Percentiles rank a stretch among this genome's conserved stretches.
Evolutionary conservation across 2,113 vertebrate species (phyloP).

Genomic region (Spilogale gracilis): DNA sequence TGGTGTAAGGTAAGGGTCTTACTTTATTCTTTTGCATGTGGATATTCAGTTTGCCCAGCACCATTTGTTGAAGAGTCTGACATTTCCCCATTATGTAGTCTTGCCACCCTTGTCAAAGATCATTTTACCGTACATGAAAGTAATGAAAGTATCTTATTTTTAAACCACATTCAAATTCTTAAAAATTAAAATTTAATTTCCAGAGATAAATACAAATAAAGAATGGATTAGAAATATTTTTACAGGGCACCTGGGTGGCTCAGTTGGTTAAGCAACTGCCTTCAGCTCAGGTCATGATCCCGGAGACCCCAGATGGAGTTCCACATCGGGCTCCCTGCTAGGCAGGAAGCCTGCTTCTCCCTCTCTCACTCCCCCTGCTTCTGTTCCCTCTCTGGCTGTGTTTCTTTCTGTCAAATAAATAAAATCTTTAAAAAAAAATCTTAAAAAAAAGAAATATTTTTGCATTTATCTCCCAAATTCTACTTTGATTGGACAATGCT

Average conservation of each 20-base stretch:
- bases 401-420: too few species aligned
- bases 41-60: background rate
- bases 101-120: background rate
- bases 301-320: too few species aligned
- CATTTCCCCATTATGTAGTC: background rate
- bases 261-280: too few species aligned
- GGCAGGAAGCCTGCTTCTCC: too few species aligned
- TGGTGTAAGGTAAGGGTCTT: background rate
- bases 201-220: constrained; percentile 25
- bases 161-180: background rate
- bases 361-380: too few species aligned
- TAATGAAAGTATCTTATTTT: constrained; percentile 3
- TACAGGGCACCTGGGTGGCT: too few species aligned
- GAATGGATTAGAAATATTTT: background rate
- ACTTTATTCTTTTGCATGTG: background rate
- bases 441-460: background rate
- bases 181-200: constrained; percentile 13
- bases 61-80: background rate
- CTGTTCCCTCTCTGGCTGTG: too few species aligned
- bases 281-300: too few species aligned
- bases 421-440: too few species aligned
- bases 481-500: background rate
- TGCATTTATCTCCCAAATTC: background rate
- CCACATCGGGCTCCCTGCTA: too few species aligned
- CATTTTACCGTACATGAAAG: background rate